Conservation (phyloP, 2,113 vertebrate species). For the Calonectris borealis region DNA sequence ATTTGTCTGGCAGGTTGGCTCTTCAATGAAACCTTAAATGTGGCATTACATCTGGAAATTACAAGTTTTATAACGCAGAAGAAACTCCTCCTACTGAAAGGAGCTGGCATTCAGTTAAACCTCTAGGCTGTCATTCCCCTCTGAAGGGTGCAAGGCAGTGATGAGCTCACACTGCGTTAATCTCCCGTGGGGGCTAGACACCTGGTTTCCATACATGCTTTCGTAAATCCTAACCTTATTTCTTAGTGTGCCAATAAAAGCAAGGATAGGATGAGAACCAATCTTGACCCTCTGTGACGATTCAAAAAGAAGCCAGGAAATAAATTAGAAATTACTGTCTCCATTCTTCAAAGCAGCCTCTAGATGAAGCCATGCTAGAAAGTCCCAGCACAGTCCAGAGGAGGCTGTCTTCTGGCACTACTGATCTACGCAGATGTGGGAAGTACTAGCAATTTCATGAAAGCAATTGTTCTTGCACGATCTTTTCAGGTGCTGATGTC, state of each 20-base stretch:
- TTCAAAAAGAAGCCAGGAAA: not conserved
- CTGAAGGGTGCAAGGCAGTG: not conserved
- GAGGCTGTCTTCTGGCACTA: not conserved
- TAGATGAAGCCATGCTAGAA: not conserved
- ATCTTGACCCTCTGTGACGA: not conserved
- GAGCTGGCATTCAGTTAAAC: not conserved
- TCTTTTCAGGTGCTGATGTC: not conserved
- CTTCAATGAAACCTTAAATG: not conserved
- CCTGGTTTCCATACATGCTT: not conserved
- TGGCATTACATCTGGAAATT: not conserved
- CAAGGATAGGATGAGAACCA: not conserved
- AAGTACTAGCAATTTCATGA: not conserved
- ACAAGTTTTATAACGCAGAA: not conserved
- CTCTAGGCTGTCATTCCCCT: not conserved
- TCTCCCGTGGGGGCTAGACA: not conserved
- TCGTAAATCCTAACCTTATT: not conserved
- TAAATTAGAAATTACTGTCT: not conserved
- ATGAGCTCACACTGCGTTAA: accelerated
- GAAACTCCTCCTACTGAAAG: not conserved
- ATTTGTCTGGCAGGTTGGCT: not conserved
- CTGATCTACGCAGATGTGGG: not conserved
- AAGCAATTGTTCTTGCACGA: not conserved
- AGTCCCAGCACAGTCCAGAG: not conserved
- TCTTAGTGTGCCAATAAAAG: not conserved
- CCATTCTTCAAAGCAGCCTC: not conserved